These are phyloP conservation scores for Mionectes macconnelli DNA, from an alignment of 2,113 vertebrate genomes.

Conservation along the genomic window DNA sequence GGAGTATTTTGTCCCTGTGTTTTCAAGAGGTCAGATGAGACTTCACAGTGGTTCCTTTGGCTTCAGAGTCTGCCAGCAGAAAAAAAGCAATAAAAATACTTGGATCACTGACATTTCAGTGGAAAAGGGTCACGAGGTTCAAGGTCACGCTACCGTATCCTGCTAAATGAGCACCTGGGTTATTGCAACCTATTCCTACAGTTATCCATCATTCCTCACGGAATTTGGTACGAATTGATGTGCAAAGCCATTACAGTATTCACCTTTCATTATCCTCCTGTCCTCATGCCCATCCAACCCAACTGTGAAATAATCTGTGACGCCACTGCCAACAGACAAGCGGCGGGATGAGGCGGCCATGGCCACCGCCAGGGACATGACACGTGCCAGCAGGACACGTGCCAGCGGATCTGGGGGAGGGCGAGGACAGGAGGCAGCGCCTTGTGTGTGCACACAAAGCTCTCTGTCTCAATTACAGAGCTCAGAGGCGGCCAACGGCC, in stretches of 20 bases:
- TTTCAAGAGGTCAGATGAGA: not conserved
- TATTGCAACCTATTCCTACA: not conserved
- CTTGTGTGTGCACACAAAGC: rapidly evolving
- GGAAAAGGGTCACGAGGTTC: not conserved
- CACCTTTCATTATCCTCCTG: not conserved
- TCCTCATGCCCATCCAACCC: not conserved
- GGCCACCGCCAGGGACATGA: rapidly evolving
- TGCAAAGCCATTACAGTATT: not conserved
- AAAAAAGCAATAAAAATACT: not conserved
- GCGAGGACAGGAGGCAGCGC: rapidly evolving
- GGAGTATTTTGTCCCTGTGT: not conserved
- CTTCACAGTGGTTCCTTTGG: not conserved
- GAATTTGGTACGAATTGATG: not conserved
- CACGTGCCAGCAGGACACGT: not conserved
- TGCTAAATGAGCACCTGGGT: not conserved
- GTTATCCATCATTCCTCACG: not conserved
- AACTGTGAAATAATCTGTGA: not conserved
- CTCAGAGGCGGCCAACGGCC: not conserved
- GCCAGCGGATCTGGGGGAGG: not conserved
- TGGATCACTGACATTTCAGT: not conserved
- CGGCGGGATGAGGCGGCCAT: rapidly evolving
- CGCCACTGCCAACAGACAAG: rapidly evolving
- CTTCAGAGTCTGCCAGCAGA: not conserved
- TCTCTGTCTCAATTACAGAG: not conserved
- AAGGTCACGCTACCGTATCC: not conserved